Percentiles rank a stretch among this genome's conserved stretches.
These are phyloP conservation scores for Podocnemis expansa DNA, from an alignment of 2,113 vertebrate genomes.

Conservation along the genomic window DNA sequence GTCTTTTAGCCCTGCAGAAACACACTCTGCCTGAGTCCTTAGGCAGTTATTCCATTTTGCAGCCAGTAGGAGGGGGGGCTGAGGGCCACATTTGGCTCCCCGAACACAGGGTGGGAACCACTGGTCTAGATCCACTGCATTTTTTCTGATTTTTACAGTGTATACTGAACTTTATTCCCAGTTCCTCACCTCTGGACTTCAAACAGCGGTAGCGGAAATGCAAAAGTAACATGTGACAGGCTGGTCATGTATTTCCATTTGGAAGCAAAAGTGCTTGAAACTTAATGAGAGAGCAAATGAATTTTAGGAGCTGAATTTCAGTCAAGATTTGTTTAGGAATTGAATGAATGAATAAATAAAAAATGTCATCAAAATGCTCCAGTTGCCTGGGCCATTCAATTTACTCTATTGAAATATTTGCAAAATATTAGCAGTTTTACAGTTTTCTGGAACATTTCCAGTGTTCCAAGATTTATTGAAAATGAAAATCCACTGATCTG, in stretches of 20 bases:
- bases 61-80: too few species aligned
- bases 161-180: not conserved
- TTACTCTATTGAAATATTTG: not conserved
- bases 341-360: not conserved
- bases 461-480: too few species aligned
- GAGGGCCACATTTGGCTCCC: too few species aligned
- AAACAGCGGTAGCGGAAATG: not conserved
- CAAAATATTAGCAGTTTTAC: not conserved
- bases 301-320: not conserved
- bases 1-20: too few species aligned
- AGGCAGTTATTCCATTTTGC: too few species aligned
- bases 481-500: not conserved
- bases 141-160: not conserved
- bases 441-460: not conserved
- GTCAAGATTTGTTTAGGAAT: not conserved
- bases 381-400: not conserved
- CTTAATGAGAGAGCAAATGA: not conserved
- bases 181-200: constrained; percentile 11
- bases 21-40: too few species aligned
- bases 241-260: not conserved
- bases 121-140: not conserved
- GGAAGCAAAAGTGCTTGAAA: not conserved
- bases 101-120: too few species aligned
- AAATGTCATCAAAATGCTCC: too few species aligned
- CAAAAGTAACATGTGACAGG: not conserved